These are phyloP conservation scores for Liparis tanakae DNA, from an alignment of 2,797 vertebrate species.

Conservation along the genomic window DNA sequence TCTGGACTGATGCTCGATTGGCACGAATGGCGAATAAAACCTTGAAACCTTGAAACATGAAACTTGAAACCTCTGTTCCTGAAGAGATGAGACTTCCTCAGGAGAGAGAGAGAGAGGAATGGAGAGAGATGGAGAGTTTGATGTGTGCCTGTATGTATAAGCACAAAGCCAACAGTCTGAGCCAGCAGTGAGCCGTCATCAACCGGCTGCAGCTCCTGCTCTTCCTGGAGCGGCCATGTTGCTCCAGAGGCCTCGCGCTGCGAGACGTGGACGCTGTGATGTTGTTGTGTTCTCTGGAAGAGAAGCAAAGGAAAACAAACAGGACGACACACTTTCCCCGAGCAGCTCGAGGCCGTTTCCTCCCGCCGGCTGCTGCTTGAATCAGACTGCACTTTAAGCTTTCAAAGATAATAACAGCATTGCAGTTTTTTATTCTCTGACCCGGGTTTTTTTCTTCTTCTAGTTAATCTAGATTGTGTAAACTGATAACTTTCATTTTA, in stretches of 20 bases:
- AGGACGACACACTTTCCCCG: slow-evolving; percentile 72
- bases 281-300: slow-evolving; percentile 79
- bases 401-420: neutral
- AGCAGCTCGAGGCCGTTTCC: slow-evolving; percentile 36
- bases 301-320: slow-evolving; percentile 77
- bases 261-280: slow-evolving; percentile 59
- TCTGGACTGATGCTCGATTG: no score
- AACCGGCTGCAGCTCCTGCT: no score
- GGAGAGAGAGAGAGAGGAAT: neutral
- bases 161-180: neutral
- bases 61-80: no score
- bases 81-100: no score
- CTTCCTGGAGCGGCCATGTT: no score
- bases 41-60: no score
- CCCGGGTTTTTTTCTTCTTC: neutral
- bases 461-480: neutral
- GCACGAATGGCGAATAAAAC: no score
- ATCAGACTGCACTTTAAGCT: no score
- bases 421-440: neutral
- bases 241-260: neutral
- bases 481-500: neutral
- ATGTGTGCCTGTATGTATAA: slow-evolving; percentile 68
- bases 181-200: no score
- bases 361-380: no score
- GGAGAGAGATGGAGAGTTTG: slow-evolving; percentile 42